Conservation (phyloP, 2,797 vertebrate species). For the Etheostoma nigrum region DNA sequence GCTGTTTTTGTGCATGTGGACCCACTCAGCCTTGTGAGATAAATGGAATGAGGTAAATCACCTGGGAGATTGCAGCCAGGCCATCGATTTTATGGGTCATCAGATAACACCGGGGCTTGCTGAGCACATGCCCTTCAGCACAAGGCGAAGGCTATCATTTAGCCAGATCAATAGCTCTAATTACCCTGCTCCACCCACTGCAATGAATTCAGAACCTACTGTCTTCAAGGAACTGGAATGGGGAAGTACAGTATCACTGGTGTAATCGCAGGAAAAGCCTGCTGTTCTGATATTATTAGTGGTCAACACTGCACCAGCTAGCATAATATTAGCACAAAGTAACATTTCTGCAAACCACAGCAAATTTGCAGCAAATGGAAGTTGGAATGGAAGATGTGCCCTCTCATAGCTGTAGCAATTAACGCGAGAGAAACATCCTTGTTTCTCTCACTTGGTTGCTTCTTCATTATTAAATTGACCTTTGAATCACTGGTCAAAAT, state of each 20-base stretch:
- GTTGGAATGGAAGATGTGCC: background rate
- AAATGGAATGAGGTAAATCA: conserved; percentile 76
- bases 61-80: conserved; percentile 75
- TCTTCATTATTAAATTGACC: background rate
- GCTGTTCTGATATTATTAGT: background rate
- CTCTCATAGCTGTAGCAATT: too few relatives aligned
- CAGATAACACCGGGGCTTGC: conserved; percentile 78
- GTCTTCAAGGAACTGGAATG: conserved; percentile 56
- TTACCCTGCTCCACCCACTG: conserved; percentile 71
- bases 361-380: background rate
- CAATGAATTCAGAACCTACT: conserved; percentile 62
- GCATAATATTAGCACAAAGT: too few relatives aligned
- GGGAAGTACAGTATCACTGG: conserved; percentile 30
- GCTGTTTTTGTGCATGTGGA: conserved; percentile 41
- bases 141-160: conserved; percentile 76
- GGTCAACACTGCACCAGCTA: background rate
- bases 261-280: background rate
- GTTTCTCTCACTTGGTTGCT: background rate
- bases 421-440: too few relatives aligned
- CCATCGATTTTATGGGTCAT: conserved; percentile 81
- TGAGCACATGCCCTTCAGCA: conserved; percentile 80
- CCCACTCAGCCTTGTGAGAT: conserved; percentile 61
- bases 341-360: background rate
- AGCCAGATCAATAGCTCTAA: conserved; percentile 81
- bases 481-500: conserved; percentile 14